Evolutionary conservation across 2,888 invertebrate species (phyloP).

Genomic region (Rotaria sp.): DNA sequence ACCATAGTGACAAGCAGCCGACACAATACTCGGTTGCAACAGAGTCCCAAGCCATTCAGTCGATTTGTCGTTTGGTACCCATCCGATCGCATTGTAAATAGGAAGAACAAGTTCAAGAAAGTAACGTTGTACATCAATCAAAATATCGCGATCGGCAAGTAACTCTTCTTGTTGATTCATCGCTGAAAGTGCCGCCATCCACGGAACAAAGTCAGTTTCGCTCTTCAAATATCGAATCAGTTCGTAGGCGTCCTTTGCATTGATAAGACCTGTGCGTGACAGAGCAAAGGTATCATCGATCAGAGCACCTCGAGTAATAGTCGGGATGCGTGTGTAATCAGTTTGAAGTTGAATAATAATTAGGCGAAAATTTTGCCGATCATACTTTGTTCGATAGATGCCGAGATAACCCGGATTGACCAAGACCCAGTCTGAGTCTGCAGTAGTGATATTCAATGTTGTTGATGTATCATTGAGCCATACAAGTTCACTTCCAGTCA

Average conservation of each 20-base stretch:
- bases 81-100: constrained; percentile 31
- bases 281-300: constrained; percentile 15
- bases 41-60: neutral
- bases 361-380: neutral
- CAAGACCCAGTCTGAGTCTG: neutral
- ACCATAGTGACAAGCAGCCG: neutral
- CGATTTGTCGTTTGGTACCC: neutral
- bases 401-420: neutral
- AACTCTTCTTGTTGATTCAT: neutral
- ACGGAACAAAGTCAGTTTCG: constrained; percentile 72
- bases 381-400: neutral
- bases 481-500: neutral
- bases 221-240: constrained; percentile 70
- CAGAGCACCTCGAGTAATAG: neutral
- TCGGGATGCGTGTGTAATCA: neutral
- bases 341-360: neutral
- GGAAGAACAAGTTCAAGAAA: constrained; percentile 32
- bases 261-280: constrained; percentile 24
- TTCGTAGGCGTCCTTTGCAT: constrained; percentile 62
- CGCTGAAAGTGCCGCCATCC: constrained; percentile 64
- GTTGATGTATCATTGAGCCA: neutral
- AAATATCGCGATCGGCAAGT: neutral
- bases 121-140: neutral
- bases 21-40: neutral
- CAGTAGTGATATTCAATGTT: neutral